Evolutionary conservation across 2,797 vertebrate genomes (phyloP).

Genomic region (Gallinago solitaria): DNA sequence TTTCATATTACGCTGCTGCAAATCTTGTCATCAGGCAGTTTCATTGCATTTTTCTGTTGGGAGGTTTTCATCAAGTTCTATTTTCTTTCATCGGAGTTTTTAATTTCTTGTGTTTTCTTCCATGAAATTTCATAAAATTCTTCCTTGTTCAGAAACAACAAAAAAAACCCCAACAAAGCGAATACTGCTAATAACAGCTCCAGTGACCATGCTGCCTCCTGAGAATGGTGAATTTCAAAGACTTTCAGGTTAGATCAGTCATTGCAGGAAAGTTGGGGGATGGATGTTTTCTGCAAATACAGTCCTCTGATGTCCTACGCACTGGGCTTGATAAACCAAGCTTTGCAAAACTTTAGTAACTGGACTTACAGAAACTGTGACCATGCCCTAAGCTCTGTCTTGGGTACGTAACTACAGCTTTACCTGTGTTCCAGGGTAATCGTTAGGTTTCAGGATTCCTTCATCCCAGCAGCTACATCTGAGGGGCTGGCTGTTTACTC

Average conservation of each 20-base stretch:
- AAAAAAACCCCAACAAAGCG: not conserved
- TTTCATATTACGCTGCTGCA: not conserved
- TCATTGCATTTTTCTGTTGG: not conserved
- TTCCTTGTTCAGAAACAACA: not conserved
- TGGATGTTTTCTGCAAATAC: not conserved
- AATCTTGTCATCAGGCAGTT: slow-evolving; percentile 30
- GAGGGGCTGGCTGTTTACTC: not conserved
- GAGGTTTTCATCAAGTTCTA: slow-evolving; percentile 14
- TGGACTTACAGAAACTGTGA: not conserved
- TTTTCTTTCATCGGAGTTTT: slow-evolving; percentile 6
- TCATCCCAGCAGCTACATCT: not conserved
- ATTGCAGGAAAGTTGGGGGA: not conserved
- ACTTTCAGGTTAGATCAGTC: not conserved
- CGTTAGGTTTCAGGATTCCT: not conserved
- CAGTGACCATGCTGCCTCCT: not conserved
- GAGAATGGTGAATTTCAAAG: not conserved
- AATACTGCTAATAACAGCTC: not conserved
- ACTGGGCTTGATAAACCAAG: not conserved
- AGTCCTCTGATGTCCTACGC: not conserved
- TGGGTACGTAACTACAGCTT: not conserved
- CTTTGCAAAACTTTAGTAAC: not conserved
- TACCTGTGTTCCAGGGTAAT: not conserved
- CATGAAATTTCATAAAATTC: not conserved
- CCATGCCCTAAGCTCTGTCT: not conserved
- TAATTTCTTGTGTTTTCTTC: slow-evolving; percentile 3